Conservation (phyloP, 2,113 vertebrate species). For the Centropristis striata region DNA sequence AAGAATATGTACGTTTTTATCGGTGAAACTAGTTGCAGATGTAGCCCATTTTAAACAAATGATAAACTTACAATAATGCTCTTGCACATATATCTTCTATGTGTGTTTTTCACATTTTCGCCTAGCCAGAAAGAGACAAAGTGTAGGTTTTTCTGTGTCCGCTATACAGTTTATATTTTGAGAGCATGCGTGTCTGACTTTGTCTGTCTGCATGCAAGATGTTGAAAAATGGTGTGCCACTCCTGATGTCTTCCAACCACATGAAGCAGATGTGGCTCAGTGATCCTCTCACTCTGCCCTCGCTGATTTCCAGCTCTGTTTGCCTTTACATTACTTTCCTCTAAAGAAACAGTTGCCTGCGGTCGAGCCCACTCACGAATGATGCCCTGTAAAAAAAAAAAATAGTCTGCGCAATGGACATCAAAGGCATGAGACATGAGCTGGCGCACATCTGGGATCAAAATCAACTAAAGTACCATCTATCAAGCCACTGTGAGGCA, state of each 20-base stretch:
- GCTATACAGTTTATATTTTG: conserved; percentile 11
- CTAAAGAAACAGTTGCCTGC: conserved; percentile 47
- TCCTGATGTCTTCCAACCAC: conserved; percentile 51
- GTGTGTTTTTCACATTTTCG: conserved; percentile 8
- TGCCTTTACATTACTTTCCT: conserved; percentile 49
- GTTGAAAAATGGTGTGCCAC: conserved; percentile 44
- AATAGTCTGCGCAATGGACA: conserved; percentile 15
- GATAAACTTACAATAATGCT: conserved; percentile 7
- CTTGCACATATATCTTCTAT: neutral
- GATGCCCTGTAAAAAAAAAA: conserved; percentile 39
- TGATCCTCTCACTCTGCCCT: conserved; percentile 44
- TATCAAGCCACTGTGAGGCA: conserved; percentile 47
- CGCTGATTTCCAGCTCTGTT: conserved; percentile 56
- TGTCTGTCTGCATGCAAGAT: conserved; percentile 22
- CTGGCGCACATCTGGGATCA: conserved; percentile 67
- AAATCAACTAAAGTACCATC: conserved; percentile 23
- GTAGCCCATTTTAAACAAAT: conserved; percentile 9
- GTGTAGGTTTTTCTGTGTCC: neutral
- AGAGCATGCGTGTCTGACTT: conserved; percentile 19
- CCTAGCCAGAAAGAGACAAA: neutral
- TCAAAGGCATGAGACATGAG: conserved; percentile 59
- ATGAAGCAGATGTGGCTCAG: conserved; percentile 51
- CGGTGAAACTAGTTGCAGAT: conserved; percentile 11
- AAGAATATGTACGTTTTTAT: conserved; percentile 15
- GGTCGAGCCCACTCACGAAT: conserved; percentile 55